Evolutionary conservation across 2,888 invertebrate genomes (phyloP).

Genomic region (Chorisops tibialis): DNA sequence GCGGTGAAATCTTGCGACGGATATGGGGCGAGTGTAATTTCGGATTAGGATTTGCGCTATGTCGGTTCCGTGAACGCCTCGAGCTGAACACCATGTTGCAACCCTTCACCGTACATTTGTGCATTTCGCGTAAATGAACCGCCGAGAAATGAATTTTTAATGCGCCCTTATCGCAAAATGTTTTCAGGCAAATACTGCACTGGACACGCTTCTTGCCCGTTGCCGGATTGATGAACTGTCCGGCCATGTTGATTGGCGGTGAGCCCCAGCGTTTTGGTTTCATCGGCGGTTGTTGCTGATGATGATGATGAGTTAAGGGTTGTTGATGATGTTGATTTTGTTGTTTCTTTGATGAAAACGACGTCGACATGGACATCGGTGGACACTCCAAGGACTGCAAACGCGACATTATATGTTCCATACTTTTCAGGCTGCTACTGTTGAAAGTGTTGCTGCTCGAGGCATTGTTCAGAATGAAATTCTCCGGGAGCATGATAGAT

Average conservation of each 20-base stretch:
- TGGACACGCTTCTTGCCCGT: constrained; percentile 95
- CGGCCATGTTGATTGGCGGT: constrained; percentile 74
- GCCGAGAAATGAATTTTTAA: constrained; percentile 98
- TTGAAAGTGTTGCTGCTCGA: neutral
- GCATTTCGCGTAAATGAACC: constrained; percentile 97
- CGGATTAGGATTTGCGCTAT: constrained; percentile 96
- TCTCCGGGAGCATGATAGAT: constrained; percentile 30
- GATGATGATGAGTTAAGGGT: constrained; percentile 48
- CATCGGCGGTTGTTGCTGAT: constrained; percentile 17
- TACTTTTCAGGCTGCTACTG: constrained; percentile 33
- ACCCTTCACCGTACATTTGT: constrained; percentile 96
- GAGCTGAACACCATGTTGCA: constrained; percentile 99
- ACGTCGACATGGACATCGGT: constrained; percentile 31
- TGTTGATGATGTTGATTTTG: constrained; percentile 41
- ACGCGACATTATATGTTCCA: constrained; percentile 49
- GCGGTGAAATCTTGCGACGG: constrained; percentile 86
- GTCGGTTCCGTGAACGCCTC: constrained; percentile 87
- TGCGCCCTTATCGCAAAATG: constrained; percentile 98
- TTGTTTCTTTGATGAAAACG: constrained; percentile 38
- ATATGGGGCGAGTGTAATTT: constrained; percentile 95
- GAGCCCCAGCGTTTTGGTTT: constrained; percentile 62
- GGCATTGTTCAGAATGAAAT: constrained; percentile 10
- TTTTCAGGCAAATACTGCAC: constrained; percentile 96
- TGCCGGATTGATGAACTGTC: constrained; percentile 80
- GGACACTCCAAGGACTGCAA: constrained; percentile 38